Evolutionary conservation across 2,797 vertebrate genomes (phyloP).

Genomic region (Acipenser ruthenus): DNA sequence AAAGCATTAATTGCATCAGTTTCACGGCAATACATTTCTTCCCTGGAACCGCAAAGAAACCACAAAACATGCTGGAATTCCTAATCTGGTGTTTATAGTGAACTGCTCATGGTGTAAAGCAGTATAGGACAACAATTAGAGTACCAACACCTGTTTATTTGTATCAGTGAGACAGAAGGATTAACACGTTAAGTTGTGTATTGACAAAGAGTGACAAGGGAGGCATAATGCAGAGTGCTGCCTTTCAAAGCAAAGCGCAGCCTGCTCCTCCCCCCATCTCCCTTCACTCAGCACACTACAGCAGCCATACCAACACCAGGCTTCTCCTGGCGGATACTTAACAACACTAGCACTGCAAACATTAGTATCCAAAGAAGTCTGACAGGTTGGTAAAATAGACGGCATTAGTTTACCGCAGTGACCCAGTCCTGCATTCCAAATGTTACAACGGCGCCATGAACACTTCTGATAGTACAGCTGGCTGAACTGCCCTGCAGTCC

Average conservation of each 20-base stretch:
- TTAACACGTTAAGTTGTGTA: conserved; percentile 51
- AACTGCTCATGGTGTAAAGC: neutral
- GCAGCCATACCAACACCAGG: neutral
- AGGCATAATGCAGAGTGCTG: conserved; percentile 55
- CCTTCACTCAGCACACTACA: conserved; percentile 22
- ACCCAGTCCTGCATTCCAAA: no score
- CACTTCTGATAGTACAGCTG: no score
- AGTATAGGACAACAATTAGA: conserved; percentile 56
- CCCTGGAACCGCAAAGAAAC: neutral
- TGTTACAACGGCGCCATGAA: no score
- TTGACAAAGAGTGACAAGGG: conserved; percentile 56
- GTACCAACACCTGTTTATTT: conserved; percentile 53
- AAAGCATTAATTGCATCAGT: no score
- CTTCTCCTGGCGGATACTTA: no score
- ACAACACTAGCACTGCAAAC: no score
- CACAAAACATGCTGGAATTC: neutral
- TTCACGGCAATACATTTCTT: no score
- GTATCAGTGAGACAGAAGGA: conserved; percentile 54
- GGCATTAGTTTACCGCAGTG: no score
- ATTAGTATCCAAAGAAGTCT: no score
- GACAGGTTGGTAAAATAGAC: no score
- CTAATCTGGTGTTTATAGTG: neutral
- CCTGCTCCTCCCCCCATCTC: conserved; percentile 40
- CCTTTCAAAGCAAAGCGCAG: conserved; percentile 54
- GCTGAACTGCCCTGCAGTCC: no score